Conservation (phyloP, 2,888 invertebrate genomes). For the Tuberolachnus salignus region DNA sequence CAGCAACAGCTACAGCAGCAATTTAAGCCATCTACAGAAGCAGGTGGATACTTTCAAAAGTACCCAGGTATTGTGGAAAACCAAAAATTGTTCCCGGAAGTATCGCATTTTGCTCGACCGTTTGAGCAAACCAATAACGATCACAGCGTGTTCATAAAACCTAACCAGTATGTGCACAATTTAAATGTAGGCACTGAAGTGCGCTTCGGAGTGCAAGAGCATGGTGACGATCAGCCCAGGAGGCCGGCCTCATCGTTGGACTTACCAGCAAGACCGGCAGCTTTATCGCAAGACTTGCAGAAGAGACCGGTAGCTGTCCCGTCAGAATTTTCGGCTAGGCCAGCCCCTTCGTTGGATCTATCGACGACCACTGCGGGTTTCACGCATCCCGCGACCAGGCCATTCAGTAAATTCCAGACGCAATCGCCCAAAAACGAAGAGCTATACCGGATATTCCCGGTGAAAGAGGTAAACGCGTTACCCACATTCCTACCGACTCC, state of each 20-base stretch:
- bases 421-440: constrained; percentile 36
- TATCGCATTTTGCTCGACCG: constrained; percentile 59
- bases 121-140: constrained; percentile 58
- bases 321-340: not conserved
- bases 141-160: constrained; percentile 39
- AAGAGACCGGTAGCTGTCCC: not conserved
- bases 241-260: not conserved
- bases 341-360: not conserved
- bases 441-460: constrained; percentile 48
- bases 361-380: not conserved
- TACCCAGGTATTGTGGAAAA: constrained; percentile 54
- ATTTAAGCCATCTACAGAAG: constrained; percentile 6
- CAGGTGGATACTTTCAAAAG: constrained; percentile 25
- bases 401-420: constrained; percentile 45
- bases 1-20: constrained; percentile 59
- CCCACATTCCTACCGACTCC: constrained; percentile 39
- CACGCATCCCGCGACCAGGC: constrained; percentile 46
- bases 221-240: not conserved
- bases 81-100: constrained; percentile 59
- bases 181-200: constrained; percentile 43
- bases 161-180: constrained; percentile 38
- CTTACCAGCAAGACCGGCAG: not conserved
- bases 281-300: not conserved
- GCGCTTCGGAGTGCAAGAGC: constrained; percentile 18
- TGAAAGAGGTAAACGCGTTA: constrained; percentile 47